Conservation (phyloP, 1,140 invertebrate genomes). For the Aphelinus certus region DNA sequence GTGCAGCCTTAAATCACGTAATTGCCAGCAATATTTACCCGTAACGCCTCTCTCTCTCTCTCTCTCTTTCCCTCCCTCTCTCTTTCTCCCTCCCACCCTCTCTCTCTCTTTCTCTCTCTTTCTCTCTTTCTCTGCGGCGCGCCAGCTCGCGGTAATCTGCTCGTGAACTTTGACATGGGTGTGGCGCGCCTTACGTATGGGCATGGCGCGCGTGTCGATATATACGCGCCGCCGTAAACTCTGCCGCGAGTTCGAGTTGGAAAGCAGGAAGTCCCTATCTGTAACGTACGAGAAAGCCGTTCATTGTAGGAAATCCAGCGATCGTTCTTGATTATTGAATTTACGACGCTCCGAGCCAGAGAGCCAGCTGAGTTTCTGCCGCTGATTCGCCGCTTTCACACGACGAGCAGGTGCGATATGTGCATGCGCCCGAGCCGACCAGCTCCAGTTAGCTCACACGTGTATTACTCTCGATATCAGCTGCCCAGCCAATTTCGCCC, state of each 20-base stretch:
- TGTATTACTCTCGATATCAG: too few species aligned
- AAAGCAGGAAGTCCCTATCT: conserved; percentile 40
- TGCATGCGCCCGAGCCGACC: background rate
- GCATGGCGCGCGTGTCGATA: conserved; percentile 29
- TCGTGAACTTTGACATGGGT: conserved; percentile 55
- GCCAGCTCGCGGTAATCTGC: conserved; percentile 46
- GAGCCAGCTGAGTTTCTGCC: background rate
- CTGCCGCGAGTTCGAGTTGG: background rate
- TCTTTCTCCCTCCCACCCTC: background rate
- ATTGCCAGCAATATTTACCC: conserved; percentile 53
- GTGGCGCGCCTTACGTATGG: conserved; percentile 40
- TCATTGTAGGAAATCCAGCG: conserved; percentile 45
- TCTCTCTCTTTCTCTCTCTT: conserved; percentile 27
- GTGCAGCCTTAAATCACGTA: conserved; percentile 43
- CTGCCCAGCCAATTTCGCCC: too few species aligned
- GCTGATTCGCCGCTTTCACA: background rate
- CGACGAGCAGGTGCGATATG: conserved; percentile 4
- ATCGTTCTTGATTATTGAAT: conserved; percentile 39
- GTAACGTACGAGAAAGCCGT: conserved; percentile 45
- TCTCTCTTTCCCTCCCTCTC: background rate
- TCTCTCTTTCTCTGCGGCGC: too few species aligned
- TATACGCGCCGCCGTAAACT: conserved; percentile 42
- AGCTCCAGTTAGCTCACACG: too few species aligned
- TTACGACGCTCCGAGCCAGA: conserved; percentile 24
- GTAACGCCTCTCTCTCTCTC: conserved; percentile 41